Evolutionary conservation across 2,113 vertebrate species (phyloP), one percentile per base, ranked within the genome.

Genomic region (Brachionichthys hirsutus): DNA sequence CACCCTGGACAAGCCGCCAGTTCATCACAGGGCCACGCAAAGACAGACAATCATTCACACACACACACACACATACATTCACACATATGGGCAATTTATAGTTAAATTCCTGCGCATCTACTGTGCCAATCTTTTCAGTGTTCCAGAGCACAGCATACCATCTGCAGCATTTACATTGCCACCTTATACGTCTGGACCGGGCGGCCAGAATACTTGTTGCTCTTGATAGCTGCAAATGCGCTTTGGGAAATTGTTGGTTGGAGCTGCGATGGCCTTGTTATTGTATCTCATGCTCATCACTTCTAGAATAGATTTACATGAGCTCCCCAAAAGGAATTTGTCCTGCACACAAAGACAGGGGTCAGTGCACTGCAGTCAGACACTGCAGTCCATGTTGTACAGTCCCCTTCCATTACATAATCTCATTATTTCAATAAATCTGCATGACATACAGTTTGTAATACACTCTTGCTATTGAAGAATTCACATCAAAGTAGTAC

Each of bases 281-380:
- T 51, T 59, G 17, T 59, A 48, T 80, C 55, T 70, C 49, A 64
- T 46, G 45, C 63, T 65, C 63, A 56, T 62, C 80, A 69, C 69
- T 62, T 81, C 62, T 70, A 81, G 74, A 81, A 77, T 63, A 54
- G 70, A 78, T 71, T 50, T 73, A 77, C 63, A 65, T 58, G 22
- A 73, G 76, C 55, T n/a, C n/a, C 70, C 55, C 35, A 15, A 49
- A 40, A 76, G 70, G 69, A 86, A 74, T 86, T 68, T 83, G 69
- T 19, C 63, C 19, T 54, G 61, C 71, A 64, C 55, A 66, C 60
- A 71, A 69, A 82, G 63, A 76, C 46, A 77, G 54, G 62, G 61
- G 67, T 72, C 77, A 75, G 51, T 40, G 64, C 71, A 64, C 62
- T n/a, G 61, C 51, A 81, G 60, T 70, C 67, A 48, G 70, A 70